Evolutionary conservation across 2,888 invertebrate genomes (phyloP).

Genomic region (Leucophenga maculata): DNA sequence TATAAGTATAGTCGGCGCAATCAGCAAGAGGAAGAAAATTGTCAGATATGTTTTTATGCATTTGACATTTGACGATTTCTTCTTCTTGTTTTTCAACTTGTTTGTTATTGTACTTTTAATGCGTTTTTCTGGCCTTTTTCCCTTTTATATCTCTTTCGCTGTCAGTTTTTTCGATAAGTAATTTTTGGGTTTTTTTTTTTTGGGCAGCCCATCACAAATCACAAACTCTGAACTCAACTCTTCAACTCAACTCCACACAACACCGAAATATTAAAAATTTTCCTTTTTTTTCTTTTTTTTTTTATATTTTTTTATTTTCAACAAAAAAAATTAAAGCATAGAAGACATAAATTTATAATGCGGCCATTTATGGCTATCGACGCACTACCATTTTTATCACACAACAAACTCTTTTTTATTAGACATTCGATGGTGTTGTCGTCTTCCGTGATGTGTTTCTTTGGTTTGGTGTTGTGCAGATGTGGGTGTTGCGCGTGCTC

Average conservation of each 20-base stretch:
- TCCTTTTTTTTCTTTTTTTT: too few relatives aligned
- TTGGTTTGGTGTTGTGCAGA: constrained; percentile 32
- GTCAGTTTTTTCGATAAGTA: constrained; percentile 13
- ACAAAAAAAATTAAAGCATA: constrained; percentile 4
- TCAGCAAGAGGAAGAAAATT: background rate
- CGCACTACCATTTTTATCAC: constrained; percentile 18
- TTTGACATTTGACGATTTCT: constrained; percentile 32
- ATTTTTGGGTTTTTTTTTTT: background rate
- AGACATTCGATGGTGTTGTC: constrained; percentile 15
- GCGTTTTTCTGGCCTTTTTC: constrained; percentile 39
- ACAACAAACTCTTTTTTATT: constrained; percentile 17
- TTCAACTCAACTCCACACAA: constrained; percentile 33
- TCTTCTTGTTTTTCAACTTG: background rate
- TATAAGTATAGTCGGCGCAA: background rate
- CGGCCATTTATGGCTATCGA: constrained; percentile 19
- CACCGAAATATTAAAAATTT: constrained; percentile 21
- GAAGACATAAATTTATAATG: constrained; percentile 22
- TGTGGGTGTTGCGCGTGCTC: constrained; percentile 65
- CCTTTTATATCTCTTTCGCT: constrained; percentile 38
- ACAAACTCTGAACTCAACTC: constrained; percentile 38
- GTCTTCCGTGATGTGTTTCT: constrained; percentile 27
- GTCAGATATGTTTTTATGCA: constrained; percentile 27
- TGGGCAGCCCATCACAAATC: constrained; percentile 53
- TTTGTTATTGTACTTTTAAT: constrained; percentile 17
- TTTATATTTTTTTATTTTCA: too few relatives aligned